These are phyloP conservation scores for Drosophila kohkoa DNA, from an alignment of 1,140 invertebrate species.

Conservation along the genomic window DNA sequence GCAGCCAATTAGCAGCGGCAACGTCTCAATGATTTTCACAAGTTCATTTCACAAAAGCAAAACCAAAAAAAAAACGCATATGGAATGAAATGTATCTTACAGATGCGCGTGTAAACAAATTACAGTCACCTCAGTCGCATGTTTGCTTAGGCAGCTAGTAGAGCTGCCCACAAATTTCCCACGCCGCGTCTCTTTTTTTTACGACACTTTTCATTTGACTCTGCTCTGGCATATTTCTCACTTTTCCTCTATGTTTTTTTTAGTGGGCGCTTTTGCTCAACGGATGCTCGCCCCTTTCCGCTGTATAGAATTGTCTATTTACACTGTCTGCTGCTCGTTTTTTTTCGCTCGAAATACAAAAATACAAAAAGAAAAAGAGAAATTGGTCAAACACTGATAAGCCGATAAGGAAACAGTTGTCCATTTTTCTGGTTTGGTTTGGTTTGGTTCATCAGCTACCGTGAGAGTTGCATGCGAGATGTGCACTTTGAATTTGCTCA, in stretches of 20 bases:
- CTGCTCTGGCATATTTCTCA: slow-evolving; percentile 45
- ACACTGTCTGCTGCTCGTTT: slow-evolving; percentile 31
- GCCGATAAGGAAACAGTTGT: slow-evolving; percentile 56
- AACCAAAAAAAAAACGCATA: slow-evolving; percentile 12
- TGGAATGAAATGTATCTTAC: slow-evolving; percentile 67
- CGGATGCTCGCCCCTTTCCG: slow-evolving; percentile 55
- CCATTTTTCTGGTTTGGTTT: slow-evolving; percentile 21
- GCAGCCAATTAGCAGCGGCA: slow-evolving; percentile 74
- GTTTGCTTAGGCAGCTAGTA: slow-evolving; percentile 65
- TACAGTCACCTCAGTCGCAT: slow-evolving; percentile 48
- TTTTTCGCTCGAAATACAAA: slow-evolving; percentile 54
- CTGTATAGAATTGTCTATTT: slow-evolving; percentile 35
- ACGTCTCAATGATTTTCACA: slow-evolving; percentile 77
- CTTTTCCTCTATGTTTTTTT: slow-evolving; percentile 14
- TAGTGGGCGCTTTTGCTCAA: slow-evolving; percentile 47
- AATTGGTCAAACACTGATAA: slow-evolving; percentile 70
- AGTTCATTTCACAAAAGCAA: slow-evolving; percentile 66
- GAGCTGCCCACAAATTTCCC: slow-evolving; percentile 68
- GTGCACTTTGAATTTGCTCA: slow-evolving; percentile 59
- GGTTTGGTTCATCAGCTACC: slow-evolving; percentile 39
- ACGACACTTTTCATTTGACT: slow-evolving; percentile 64
- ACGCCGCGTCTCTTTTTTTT: slow-evolving; percentile 61
- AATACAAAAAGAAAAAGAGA: slow-evolving; percentile 26
- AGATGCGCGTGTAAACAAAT: slow-evolving; percentile 74
- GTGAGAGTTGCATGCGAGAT: slow-evolving; percentile 60